Base-by-base conservation (phyloP, 2,113 vertebrate genomes). In the cat (Felis catus) region DNA sequence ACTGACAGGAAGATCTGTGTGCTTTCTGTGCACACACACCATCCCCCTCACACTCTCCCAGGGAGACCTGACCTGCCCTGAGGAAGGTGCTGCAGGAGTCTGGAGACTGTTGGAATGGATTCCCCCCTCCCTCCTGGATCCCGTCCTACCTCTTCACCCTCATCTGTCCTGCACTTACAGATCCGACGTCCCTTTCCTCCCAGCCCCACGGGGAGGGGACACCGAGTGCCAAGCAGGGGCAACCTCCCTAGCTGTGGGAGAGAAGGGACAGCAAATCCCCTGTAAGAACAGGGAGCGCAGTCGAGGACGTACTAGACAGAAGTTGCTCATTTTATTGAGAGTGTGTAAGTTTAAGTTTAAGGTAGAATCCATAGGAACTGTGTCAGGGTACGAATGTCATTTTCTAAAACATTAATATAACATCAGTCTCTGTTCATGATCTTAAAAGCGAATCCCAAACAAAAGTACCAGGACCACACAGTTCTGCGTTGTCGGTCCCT, bases 381-480 rank as follows among this genome's bases (percentile, higher is more conserved):
- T 55, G 11, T 55, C 63, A 81, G n/a, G n/a, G 4, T 33, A 6
- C n/a, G 65, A 23, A 0, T 14, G 25, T 81, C 48, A 45, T 90
- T 94, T 96, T 86, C 87, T 89, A 65, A 79, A 89, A 39, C 31
- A 13, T n/a, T 68, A 70, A 33, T 39, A 13, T 81, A 31, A 31
- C 29, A 5, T 79, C 39, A 4, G 8, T 73, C 29, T 70, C 74
- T 89, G 11, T 25, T 81, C 19, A 0, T 36, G 33, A 45, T 86
- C 92, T 61, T 39, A 18, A 84, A 83, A 48, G 51, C 33, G 7
- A 68, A 39, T 70, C 71, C 61, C 39, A 29, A 36, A 33, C 68
- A 53, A n/a, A 41, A 81, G 51, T 45, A 13, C 33, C n/a, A 65
- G 7, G 33, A 68, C 21, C 12, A 33, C 21, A 10, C 74, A 48